A percentile compares a stretch with the other conserved stretches of the same genome.
Conservation (phyloP, 2,888 invertebrate genomes). For the Lucinisca nassula region DNA sequence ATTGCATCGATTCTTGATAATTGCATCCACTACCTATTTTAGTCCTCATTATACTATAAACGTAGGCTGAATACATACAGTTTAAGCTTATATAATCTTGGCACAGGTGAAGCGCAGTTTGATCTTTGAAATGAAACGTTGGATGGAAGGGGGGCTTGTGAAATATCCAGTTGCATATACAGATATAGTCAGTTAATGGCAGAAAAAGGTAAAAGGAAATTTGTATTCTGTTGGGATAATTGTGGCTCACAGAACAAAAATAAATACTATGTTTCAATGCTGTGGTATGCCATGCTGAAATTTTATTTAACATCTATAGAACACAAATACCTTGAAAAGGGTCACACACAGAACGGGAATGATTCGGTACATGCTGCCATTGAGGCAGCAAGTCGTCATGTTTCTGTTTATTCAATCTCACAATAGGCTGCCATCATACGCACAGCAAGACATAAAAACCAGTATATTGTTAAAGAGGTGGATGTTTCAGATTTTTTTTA, state of each 20-base stretch:
- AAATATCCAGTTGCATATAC: constrained; percentile 44
- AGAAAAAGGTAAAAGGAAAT: constrained; percentile 23
- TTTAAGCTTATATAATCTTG: constrained; percentile 47
- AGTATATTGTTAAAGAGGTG: constrained; percentile 51
- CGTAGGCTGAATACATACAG: constrained; percentile 47
- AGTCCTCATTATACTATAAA: constrained; percentile 42
- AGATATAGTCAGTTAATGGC: not conserved
- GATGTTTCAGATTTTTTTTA: constrained; percentile 26
- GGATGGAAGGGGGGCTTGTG: constrained; percentile 33
- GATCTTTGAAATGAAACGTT: constrained; percentile 49
- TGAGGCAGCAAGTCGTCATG: constrained; percentile 29
- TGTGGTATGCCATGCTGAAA: constrained; percentile 7
- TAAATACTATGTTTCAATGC: not conserved
- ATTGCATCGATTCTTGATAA: no score
- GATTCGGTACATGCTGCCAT: constrained; percentile 52
- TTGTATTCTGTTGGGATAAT: constrained; percentile 27
- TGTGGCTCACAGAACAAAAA: constrained; percentile 33
- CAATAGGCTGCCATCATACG: constrained; percentile 56
- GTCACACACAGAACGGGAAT: constrained; percentile 61
- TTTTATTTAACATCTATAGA: constrained; percentile 13
- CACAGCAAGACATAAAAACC: constrained; percentile 16
- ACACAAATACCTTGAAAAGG: constrained; percentile 54
- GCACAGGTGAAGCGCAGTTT: constrained; percentile 23
- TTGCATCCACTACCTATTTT: no score
- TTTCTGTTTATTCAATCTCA: constrained; percentile 40